Evolutionary conservation across 1,140 invertebrate genomes (phyloP).

Genomic region (Drosophila eugracilis): DNA sequence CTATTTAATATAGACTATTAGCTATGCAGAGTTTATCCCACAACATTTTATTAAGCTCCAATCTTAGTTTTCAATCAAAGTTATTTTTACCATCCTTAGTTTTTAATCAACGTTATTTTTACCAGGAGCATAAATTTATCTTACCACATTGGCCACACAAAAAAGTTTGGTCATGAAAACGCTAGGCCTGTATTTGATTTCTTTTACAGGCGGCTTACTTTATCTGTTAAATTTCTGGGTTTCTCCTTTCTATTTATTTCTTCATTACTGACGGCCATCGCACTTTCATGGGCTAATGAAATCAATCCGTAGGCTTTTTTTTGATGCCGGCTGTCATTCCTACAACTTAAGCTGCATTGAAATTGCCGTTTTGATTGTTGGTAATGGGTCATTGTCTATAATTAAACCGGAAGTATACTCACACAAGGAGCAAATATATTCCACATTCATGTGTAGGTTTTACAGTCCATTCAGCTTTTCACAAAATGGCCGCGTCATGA

Average conservation of each 20-base stretch:
- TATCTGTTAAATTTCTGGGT: neutral
- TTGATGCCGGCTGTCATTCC: constrained; percentile 48
- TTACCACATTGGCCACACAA: neutral
- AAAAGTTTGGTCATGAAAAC: neutral
- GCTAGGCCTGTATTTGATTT: neutral
- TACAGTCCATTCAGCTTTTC: constrained; percentile 31
- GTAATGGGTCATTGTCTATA: constrained; percentile 75
- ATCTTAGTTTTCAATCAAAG: too few relatives aligned
- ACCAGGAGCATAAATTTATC: neutral
- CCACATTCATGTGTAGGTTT: neutral
- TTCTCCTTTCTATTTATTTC: constrained; percentile 19
- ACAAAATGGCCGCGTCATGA: constrained; percentile 57
- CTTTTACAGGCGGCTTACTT: neutral
- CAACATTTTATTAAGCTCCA: too few relatives aligned
- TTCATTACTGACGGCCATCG: constrained; percentile 23
- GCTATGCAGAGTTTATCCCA: too few relatives aligned
- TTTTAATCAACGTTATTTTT: neutral
- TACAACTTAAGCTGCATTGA: constrained; percentile 58
- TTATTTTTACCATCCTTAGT: too few relatives aligned
- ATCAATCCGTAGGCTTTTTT: constrained; percentile 37
- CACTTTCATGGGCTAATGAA: constrained; percentile 55
- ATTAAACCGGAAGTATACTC: constrained; percentile 52
- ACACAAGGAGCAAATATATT: constrained; percentile 2
- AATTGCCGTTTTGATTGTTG: constrained; percentile 51
- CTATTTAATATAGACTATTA: too few relatives aligned